Percentiles rank a stretch among this genome's conserved stretches.
Evolutionary conservation across 2,888 invertebrate species (phyloP).

Genomic region (Aleiodes leptofemur): DNA sequence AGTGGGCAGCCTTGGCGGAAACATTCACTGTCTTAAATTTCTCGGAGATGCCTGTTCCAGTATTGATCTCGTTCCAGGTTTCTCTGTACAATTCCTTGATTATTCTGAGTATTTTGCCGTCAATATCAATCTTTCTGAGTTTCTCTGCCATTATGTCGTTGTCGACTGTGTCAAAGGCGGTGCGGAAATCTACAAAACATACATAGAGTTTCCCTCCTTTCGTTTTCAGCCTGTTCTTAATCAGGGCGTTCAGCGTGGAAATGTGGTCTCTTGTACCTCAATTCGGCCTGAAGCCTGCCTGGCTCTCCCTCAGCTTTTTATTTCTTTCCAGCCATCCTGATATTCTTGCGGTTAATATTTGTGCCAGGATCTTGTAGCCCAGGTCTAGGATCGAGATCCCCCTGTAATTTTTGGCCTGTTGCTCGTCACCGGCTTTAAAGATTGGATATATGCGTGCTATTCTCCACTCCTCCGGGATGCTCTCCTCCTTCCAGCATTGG

Average conservation of each 20-base stretch:
- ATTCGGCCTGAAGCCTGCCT: slow-evolving; percentile 40
- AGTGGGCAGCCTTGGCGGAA: slow-evolving; percentile 52
- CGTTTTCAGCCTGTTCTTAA: slow-evolving; percentile 35
- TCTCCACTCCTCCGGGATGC: neutral
- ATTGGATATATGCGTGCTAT: neutral
- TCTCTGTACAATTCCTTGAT: no score
- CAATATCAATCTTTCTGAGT: slow-evolving; percentile 29
- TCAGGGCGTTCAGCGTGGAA: slow-evolving; percentile 38
- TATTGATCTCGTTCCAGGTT: slow-evolving; percentile 34
- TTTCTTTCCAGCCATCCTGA: slow-evolving; percentile 29
- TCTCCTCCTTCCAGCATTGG: neutral
- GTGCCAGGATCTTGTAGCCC: neutral
- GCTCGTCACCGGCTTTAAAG: neutral
- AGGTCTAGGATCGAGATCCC: neutral
- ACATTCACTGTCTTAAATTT: slow-evolving; percentile 40
- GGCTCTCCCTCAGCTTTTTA: no score
- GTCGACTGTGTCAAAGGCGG: slow-evolving; percentile 50
- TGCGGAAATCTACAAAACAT: slow-evolving; percentile 44
- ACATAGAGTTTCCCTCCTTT: slow-evolving; percentile 43
- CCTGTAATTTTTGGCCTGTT: neutral
- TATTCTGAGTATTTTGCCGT: slow-evolving; percentile 16
- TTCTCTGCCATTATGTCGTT: slow-evolving; percentile 40
- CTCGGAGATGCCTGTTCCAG: slow-evolving; percentile 30
- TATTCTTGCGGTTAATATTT: neutral
- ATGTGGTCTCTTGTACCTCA: slow-evolving; percentile 47